Evolutionary conservation across 2,888 invertebrate genomes (phyloP), one percentile per base, ranked within the genome.

Genomic region (Griposia aprilina): DNA sequence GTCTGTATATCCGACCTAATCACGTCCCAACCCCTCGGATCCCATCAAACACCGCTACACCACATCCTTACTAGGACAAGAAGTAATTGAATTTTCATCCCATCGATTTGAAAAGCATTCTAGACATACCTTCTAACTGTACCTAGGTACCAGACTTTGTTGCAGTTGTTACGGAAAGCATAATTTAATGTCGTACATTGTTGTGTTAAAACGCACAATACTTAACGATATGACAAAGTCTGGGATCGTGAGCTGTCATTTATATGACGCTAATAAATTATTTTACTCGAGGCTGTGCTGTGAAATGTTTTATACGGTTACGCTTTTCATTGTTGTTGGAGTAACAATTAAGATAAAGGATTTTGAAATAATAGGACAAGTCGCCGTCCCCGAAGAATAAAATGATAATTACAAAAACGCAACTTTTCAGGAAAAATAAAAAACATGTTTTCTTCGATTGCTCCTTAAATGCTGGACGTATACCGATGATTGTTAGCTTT

Each of bases 131-230:
- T 71, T 15, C 66, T 85, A 85, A 86, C 83, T 68, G 83, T 84
- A 85, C 36, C 26, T 23, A 70, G 48, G 20, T 1, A 48, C 23
- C 6, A 68, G 20, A 87, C 77, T 83, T 81, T 78, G 87, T 86
- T 75, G 59, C 66, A 67, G 74, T 80, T 73, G 50, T 86, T 78
- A 84, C 79, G n/a, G 48, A 66, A 78, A 84, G 30, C 73, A 78
- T 86, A 81, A 83, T 87, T 87, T 87, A 82, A 76, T 84, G 50
- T 48, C 30, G 11, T 70, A 83, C 85, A 76, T 86, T 86, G 84
- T 86, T 75, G 74, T 82, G 73, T 6, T 76, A 75, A 85, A 82
- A 81, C 41, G 80, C 23, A 87, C 87, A 87, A 87, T 87, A 30
- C 76, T 74, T 63, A 68, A 80, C 63, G n/a, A 70, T 81, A 78